Conservation (phyloP, 2,888 invertebrate genomes). For the Synergus gifuensis region DNA sequence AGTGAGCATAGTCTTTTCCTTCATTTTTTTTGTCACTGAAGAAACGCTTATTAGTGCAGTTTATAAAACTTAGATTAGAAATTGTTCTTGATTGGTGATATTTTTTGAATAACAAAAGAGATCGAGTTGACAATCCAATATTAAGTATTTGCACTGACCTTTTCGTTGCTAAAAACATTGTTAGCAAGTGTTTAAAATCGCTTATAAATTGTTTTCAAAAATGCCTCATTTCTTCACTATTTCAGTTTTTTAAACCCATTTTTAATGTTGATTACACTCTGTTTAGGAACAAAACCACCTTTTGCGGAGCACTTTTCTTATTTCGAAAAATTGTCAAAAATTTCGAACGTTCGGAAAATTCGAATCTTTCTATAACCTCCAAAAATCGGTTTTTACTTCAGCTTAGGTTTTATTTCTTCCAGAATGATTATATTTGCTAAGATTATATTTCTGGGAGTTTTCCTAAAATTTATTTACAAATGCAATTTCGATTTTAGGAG, state of each 20-base stretch:
- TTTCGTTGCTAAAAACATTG: not conserved
- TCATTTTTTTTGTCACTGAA: not conserved
- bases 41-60: not conserved
- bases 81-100: constrained; percentile 3
- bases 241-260: not conserved
- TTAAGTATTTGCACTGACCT: not conserved
- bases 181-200: not conserved
- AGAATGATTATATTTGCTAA: not conserved
- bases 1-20: not conserved
- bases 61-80: not conserved
- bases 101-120: not conserved
- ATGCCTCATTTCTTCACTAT: not conserved
- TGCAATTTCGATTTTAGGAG: not conserved
- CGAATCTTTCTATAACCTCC: constrained; percentile 24
- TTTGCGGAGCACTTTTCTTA: not conserved
- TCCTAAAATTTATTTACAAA: not conserved
- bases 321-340: not conserved
- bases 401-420: not conserved
- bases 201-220: not conserved
- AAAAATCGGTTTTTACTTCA: constrained; percentile 13
- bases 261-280: not conserved
- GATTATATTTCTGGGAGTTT: not conserved
- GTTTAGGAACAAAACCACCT: not conserved
- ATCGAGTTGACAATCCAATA: not conserved
- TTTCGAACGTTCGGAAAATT: not conserved